These are phyloP conservation scores for Chorisops tibialis DNA, from an alignment of 2,888 invertebrate genomes.

Conservation along the genomic window DNA sequence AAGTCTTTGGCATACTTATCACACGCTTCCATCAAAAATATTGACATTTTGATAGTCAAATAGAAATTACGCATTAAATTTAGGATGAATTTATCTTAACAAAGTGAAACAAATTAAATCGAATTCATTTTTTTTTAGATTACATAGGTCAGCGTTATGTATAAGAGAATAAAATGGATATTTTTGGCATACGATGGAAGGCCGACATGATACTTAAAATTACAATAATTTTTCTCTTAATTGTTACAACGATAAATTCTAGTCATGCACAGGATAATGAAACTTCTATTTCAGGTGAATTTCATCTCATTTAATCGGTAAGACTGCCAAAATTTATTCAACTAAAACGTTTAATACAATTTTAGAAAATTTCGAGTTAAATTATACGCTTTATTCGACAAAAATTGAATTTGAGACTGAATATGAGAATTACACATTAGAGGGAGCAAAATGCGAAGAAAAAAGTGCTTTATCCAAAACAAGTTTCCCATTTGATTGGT, in stretches of 20 bases:
- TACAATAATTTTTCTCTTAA: conserved; percentile 6
- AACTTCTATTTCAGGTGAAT: too few species aligned
- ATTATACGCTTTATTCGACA: conserved; percentile 16
- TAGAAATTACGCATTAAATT: too few species aligned
- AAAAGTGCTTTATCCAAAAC: neutral
- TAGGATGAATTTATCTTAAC: too few species aligned
- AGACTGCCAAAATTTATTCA: neutral
- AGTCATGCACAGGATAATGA: conserved; percentile 2
- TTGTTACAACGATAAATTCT: neutral
- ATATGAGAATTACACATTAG: conserved; percentile 23
- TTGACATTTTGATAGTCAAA: too few species aligned
- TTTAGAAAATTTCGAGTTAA: conserved; percentile 6
- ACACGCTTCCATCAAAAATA: too few species aligned
- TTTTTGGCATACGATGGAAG: conserved; percentile 24
- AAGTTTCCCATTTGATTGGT: too few species aligned
- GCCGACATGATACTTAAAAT: conserved; percentile 14
- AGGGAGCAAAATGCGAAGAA: conserved; percentile 21
- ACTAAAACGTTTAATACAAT: too few species aligned
- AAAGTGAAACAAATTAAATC: too few species aligned
- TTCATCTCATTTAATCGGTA: conserved; percentile 1
- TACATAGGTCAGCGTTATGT: conserved; percentile 9
- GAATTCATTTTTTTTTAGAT: too few species aligned
- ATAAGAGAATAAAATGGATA: conserved; percentile 20
- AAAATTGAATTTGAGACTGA: conserved; percentile 25
- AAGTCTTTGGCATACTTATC: too few species aligned